Conservation (phyloP, 2,113 vertebrate species). For the Solea solea region DNA sequence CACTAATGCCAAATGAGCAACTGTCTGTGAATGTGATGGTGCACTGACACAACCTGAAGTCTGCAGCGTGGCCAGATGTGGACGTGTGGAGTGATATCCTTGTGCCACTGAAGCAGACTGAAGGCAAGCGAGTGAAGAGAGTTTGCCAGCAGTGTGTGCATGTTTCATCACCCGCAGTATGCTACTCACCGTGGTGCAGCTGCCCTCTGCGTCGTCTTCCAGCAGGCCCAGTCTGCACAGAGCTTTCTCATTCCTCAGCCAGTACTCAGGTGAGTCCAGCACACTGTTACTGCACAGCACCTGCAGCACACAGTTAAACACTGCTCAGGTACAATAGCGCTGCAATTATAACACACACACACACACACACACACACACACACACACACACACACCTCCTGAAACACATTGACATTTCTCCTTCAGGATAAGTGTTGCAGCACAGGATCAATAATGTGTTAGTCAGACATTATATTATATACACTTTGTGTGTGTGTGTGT, state of each 20-base stretch:
- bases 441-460: constrained; percentile 51
- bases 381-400: constrained; percentile 6
- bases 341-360: neutral
- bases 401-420: constrained; percentile 50
- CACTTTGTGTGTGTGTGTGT: neutral
- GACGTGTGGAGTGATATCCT: neutral
- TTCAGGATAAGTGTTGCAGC: constrained; percentile 16
- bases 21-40: too few species aligned
- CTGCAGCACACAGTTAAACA: constrained; percentile 75
- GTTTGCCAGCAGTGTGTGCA: constrained; percentile 9
- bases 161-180: constrained; percentile 35
- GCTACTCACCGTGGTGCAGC: constrained; percentile 90
- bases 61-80: neutral
- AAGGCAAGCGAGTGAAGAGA: neutral
- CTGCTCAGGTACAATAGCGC: constrained; percentile 14
- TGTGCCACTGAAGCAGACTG: neutral
- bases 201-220: constrained; percentile 88
- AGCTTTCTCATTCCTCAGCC: constrained; percentile 91
- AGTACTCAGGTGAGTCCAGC: constrained; percentile 94
- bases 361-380: neutral
- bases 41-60: neutral
- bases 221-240: constrained; percentile 90
- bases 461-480: constrained; percentile 30
- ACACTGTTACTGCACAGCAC: constrained; percentile 90
- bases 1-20: neutral